Conservation (phyloP, 2,797 vertebrate species). For the Calcarius lapponicus region DNA sequence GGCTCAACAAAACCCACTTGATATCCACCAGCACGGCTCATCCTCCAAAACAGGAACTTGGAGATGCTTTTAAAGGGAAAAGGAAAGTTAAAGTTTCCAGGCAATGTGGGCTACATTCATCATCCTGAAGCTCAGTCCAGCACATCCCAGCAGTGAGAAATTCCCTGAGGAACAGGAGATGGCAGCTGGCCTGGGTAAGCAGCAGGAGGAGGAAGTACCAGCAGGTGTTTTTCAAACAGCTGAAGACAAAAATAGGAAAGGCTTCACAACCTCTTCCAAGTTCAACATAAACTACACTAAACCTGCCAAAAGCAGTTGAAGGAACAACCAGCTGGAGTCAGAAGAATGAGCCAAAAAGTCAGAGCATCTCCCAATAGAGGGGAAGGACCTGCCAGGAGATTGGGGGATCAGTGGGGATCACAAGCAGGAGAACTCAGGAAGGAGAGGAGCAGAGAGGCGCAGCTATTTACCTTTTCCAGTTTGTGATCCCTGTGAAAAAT, state of each 20-base stretch:
- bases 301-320: background rate
- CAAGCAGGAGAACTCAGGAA: background rate
- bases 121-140: background rate
- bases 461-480: background rate
- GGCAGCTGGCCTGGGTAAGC: background rate
- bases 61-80: background rate
- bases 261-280: background rate
- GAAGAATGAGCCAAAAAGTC: background rate
- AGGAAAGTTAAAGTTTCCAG: background rate
- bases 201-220: background rate
- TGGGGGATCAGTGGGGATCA: rapidly evolving
- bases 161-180: background rate
- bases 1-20: background rate
- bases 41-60: background rate
- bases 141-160: background rate
- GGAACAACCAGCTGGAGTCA: background rate
- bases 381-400: background rate
- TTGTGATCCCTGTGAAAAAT: background rate
- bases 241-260: background rate
- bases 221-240: background rate
- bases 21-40: background rate
- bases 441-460: background rate
- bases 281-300: background rate
- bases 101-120: background rate
- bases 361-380: background rate